Evolutionary conservation across 2,113 vertebrate species (phyloP), one percentile per base, ranked within the genome.

Genomic region (Dromas ardeola): DNA sequence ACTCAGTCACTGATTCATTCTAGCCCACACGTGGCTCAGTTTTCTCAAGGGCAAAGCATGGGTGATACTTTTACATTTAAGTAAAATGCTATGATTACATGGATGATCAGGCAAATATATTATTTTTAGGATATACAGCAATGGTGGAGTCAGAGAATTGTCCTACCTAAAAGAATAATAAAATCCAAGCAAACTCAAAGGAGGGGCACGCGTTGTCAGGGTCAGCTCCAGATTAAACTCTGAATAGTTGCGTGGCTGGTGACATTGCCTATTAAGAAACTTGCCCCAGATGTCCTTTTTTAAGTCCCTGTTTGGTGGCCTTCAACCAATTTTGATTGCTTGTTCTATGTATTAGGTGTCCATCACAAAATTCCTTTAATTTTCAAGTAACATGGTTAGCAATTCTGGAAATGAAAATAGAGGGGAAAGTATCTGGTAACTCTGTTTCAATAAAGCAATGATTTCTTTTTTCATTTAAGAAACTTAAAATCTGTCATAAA

Each of bases 51-150:
- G 74, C 20, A 85, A 87, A 65, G n/a, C 66, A n/a, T 18, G 69
- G 62, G 25, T 80, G 62, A 94, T 58, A 56, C 52, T 82, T 85
- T 91, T 81, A 83, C 81, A 89, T 91, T 86, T 95, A 91, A 91
- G 90, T 91, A 85, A 93, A 91, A 63, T 40, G 27, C 26, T 81
- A 50, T 50, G n/a, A 84, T 74, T 77, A 71, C 67, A 88, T 42
- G 30, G 62, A 67, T 72, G 61, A 86, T 83, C 67, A 83, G 32
- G 55, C 20, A 77, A 83, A 78, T 81, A 38, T 55, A 55, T 80
- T 93, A 78, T 82, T 94, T 93, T 92, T 86, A 92, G 73, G 79
- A 76, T 88, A 72, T 17, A 85, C 25, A 82, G 27, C 61, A 86
- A 77, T n/a, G 22, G 17, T 50, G 32, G 45, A 92, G 49, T 82